Evolutionary conservation across 64 coral and sea anemone species (phyloP).

Genomic region (Stylophora pistillata): DNA sequence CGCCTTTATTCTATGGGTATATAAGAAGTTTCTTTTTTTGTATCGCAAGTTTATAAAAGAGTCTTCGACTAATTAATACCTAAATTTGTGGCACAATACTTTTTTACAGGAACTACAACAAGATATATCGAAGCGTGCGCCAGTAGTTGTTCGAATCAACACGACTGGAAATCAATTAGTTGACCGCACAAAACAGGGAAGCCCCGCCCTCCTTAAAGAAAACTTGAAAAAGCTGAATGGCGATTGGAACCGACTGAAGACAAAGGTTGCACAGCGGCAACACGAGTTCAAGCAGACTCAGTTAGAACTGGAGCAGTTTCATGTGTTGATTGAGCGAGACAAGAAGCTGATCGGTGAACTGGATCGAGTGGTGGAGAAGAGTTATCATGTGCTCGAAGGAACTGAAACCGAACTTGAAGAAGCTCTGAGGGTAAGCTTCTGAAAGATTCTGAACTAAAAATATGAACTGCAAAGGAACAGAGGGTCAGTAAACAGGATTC

Average conservation of each 20-base stretch:
- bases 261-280: conserved; percentile 83
- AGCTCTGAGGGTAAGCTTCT: conserved; percentile 53
- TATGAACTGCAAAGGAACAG: background rate
- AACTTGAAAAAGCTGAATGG: conserved; percentile 86
- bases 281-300: conserved; percentile 77
- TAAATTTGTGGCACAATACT: background rate
- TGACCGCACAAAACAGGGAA: conserved; percentile 84
- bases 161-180: conserved; percentile 90
- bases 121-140: conserved; percentile 88
- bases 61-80: too few species aligned
- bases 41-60: too few species aligned
- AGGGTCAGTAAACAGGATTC: too few species aligned
- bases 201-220: conserved; percentile 64
- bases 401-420: conserved; percentile 74
- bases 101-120: conserved; percentile 81
- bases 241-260: conserved; percentile 95
- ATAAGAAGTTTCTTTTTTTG: too few species aligned
- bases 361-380: conserved; percentile 73
- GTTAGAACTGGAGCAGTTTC: conserved; percentile 79
- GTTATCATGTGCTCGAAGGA: conserved; percentile 71
- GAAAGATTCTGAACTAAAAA: background rate
- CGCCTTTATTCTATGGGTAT: too few species aligned
- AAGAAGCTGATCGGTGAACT: conserved; percentile 65
- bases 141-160: conserved; percentile 88
- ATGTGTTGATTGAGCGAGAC: conserved; percentile 63